Evolutionary conservation across 2,888 invertebrate genomes (phyloP).

Genomic region (Netelia fuscicornis): DNA sequence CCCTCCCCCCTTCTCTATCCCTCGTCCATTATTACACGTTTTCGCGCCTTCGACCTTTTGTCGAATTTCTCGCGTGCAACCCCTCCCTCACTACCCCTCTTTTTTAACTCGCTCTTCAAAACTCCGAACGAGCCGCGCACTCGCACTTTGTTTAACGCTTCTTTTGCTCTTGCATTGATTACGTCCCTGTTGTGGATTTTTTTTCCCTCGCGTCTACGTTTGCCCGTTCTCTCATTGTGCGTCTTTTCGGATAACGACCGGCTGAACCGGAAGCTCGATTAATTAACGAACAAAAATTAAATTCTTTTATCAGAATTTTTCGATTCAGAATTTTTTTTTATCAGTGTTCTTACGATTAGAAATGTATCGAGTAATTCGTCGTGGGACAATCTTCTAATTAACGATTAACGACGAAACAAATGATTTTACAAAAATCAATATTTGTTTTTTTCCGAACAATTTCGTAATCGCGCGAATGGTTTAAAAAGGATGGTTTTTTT

Average conservation of each 20-base stretch:
- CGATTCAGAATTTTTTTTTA: no score
- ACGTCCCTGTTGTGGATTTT: background rate
- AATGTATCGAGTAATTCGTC: no score
- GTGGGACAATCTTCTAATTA: no score
- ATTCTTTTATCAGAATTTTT: no score
- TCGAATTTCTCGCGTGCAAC: slow-evolving; percentile 35
- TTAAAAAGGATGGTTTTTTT: no score
- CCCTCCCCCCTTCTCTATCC: background rate
- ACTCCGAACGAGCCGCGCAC: slow-evolving; percentile 1
- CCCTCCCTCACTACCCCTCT: background rate
- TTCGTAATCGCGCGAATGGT: no score
- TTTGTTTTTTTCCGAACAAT: no score
- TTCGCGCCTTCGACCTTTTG: slow-evolving; percentile 60
- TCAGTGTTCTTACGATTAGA: no score
- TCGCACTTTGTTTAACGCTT: slow-evolving; percentile 39
- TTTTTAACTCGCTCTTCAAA: slow-evolving; percentile 33
- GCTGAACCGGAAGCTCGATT: background rate
- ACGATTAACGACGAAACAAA: no score
- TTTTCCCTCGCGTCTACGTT: background rate
- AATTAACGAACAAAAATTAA: background rate
- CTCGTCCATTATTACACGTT: slow-evolving; percentile 54
- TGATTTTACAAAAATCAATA: no score
- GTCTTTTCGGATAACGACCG: background rate
- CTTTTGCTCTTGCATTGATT: background rate
- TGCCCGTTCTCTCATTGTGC: background rate